These are phyloP conservation scores for Gobionotothen gibberifrons DNA, from an alignment of 2,797 vertebrate species.

Conservation along the genomic window DNA sequence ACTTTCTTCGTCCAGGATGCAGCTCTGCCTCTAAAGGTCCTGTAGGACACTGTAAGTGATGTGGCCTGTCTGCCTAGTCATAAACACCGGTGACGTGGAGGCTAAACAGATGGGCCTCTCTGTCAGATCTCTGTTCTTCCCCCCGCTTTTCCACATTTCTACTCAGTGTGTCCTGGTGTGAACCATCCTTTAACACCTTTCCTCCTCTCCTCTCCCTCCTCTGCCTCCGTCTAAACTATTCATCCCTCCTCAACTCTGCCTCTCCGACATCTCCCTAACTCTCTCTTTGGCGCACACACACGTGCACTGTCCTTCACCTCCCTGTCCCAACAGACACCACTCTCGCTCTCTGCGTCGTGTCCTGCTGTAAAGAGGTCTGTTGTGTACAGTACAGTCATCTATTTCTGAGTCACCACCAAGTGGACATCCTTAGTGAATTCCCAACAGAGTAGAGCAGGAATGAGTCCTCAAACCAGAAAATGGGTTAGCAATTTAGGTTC, in stretches of 20 bases:
- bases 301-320: slow-evolving; percentile 14
- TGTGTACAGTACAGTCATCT: slow-evolving; percentile 76
- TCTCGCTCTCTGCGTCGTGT: slow-evolving; percentile 47
- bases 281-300: not conserved
- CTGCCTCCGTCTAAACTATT: slow-evolving; percentile 27
- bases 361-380: slow-evolving; percentile 69
- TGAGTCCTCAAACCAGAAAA: no score
- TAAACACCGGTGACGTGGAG: slow-evolving; percentile 60
- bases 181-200: slow-evolving; percentile 42
- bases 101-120: slow-evolving; percentile 79
- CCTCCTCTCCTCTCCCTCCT: slow-evolving; percentile 21
- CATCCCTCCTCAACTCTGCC: slow-evolving; percentile 25
- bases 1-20: slow-evolving; percentile 32
- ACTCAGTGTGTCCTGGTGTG: slow-evolving; percentile 43
- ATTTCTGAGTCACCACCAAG: slow-evolving; percentile 75
- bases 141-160: slow-evolving; percentile 51
- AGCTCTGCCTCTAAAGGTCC: slow-evolving; percentile 37
- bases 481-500: no score
- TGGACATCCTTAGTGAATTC: slow-evolving; percentile 45
- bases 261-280: slow-evolving; percentile 1
- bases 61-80: slow-evolving; percentile 47
- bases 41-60: slow-evolving; percentile 64
- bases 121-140: slow-evolving; percentile 61
- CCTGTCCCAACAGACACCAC: slow-evolving; percentile 3
- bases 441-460: slow-evolving; percentile 8